Base-by-base conservation (phyloP, 1,140 invertebrate genomes). In the Pemphigus obesinymphae region DNA sequence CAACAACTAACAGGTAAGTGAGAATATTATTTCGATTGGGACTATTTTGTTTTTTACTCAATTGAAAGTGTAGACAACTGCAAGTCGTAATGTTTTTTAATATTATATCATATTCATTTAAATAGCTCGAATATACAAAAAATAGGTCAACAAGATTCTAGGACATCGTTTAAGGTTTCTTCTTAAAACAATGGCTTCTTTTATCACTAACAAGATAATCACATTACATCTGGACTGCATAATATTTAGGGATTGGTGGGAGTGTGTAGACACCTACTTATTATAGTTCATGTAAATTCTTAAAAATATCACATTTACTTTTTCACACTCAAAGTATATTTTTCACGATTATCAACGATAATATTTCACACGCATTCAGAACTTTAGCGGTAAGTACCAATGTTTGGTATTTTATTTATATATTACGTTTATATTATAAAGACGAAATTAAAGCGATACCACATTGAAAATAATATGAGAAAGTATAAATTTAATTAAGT, bases 141-240 rank as follows among this genome's bases (percentile, higher is more conserved):
- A 48, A 58, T 76, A 58, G 73, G 73, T 76, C 73, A 15, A 76
- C 50, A 3, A 10, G 1, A 76, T 50, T 76, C 58, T 76, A 76
- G 20, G 73, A 4, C 23, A 37, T 76, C 29, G 50, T 75, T 75
- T 75, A 75, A 75, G 72, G 72, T 75, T 75, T 75, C 72, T n/a
- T 58, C n/a, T 31, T 58, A 26, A 55, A 55, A 76, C 50, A 76
- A 76, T 76, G 73, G 73, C 73, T 76, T 76, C 73, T 37, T 23
- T 58, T 34, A 37, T 76, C n/a, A n/a, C n/a, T n/a, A n/a, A n/a
- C n/a, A n/a, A n/a, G n/a, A n/a, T n/a, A n/a, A n/a, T n/a, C n/a
- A 76, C 31, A 76, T 76, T 76, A 76, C 73, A 40, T 37, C 10
- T 20, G 15, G 17, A n/a, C 15, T 53, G n/a, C n/a, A n/a, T n/a